Conservation (phyloP, 2,888 invertebrate species). For the Hartigia nigra region DNA sequence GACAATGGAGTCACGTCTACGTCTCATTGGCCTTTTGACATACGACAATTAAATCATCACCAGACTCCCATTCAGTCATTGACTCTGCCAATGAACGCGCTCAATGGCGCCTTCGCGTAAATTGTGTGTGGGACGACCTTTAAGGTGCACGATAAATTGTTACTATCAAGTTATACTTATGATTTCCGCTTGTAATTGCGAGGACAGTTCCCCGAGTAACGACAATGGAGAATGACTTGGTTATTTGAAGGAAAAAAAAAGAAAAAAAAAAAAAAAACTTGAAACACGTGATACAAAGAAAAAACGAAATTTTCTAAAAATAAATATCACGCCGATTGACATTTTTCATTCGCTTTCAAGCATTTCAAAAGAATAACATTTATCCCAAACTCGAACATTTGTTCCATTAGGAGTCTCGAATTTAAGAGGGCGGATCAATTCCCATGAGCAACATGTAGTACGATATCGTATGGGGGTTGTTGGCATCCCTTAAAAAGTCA, state of each 20-base stretch:
- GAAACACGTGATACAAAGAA: not conserved
- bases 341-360: not conserved
- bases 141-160: not conserved
- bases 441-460: not conserved
- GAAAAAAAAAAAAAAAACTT: not conserved
- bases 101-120: slow-evolving; percentile 29
- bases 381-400: slow-evolving; percentile 29
- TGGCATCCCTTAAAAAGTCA: slow-evolving; percentile 24
- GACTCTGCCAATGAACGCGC: slow-evolving; percentile 40
- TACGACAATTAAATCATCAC: slow-evolving; percentile 57
- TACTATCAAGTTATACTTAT: not conserved
- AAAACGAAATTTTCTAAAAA: not conserved
- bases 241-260: not conserved
- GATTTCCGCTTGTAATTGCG: not conserved
- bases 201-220: not conserved
- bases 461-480: not conserved
- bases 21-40: slow-evolving; percentile 45
- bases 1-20: slow-evolving; percentile 17
- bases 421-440: slow-evolving; percentile 18
- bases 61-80: slow-evolving; percentile 44
- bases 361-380: not conserved
- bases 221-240: not conserved
- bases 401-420: slow-evolving; percentile 35
- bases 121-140: slow-evolving; percentile 50
- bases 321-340: not conserved